A percentile compares a stretch with the other conserved stretches of the same genome.
Conservation (phyloP, 2,888 invertebrate species). For the Metalampra italica region DNA sequence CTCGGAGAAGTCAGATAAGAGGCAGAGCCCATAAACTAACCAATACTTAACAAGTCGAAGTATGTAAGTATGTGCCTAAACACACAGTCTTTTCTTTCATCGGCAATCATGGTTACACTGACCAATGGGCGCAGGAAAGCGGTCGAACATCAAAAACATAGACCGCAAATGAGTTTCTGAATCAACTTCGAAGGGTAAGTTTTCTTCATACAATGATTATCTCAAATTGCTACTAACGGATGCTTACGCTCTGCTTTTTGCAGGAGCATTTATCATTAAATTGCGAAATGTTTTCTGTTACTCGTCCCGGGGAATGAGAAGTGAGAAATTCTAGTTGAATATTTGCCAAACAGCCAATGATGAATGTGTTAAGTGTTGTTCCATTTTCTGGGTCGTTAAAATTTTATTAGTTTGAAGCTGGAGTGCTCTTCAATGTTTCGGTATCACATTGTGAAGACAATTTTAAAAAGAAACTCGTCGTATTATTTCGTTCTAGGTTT, state of each 20-base stretch:
- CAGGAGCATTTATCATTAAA: conserved; percentile 37
- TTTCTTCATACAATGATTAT: conserved; percentile 67
- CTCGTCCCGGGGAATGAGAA: not conserved
- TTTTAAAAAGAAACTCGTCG: not conserved
- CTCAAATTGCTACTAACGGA: conserved; percentile 64
- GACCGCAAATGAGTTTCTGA: conserved; percentile 68
- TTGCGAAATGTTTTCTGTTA: conserved; percentile 23
- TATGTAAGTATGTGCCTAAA: too few relatives aligned
- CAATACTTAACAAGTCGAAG: too few relatives aligned
- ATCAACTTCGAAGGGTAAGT: conserved; percentile 48
- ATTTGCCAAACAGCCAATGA: conserved; percentile 5
- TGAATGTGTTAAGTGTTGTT: not conserved
- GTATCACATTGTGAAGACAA: not conserved
- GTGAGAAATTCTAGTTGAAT: conserved; percentile 1
- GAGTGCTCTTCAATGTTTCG: not conserved
- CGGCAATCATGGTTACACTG: conserved; percentile 23
- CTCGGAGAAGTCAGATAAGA: too few relatives aligned
- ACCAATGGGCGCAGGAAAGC: conserved; percentile 35
- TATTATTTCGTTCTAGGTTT: too few relatives aligned
- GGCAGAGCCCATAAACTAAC: too few relatives aligned
- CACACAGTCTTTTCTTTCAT: too few relatives aligned
- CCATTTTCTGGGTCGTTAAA: conserved; percentile 4
- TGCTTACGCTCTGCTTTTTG: conserved; percentile 44
- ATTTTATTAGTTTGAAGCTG: not conserved
- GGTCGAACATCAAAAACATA: conserved; percentile 54